phyloP scores from a whole-genome alignment of 2,113 vertebrate species.

The Lethenteron reissneri region DNA sequence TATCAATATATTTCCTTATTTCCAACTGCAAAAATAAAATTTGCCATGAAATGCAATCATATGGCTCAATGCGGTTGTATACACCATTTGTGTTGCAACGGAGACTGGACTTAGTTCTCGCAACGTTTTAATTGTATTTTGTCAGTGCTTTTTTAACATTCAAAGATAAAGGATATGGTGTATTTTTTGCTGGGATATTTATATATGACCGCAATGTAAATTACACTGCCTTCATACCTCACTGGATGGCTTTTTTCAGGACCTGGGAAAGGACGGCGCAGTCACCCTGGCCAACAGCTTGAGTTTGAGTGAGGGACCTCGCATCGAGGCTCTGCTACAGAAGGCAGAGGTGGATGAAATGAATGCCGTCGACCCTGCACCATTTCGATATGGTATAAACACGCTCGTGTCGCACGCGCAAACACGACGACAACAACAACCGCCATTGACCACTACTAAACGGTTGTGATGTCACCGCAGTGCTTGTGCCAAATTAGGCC shows the following conservation, averaged over 20 bases:
- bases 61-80: too few relatives aligned
- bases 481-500: too few relatives aligned
- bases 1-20: too few relatives aligned
- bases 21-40: too few relatives aligned
- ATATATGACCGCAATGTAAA: background rate
- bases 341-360: slow-evolving; percentile 14
- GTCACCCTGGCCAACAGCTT: slow-evolving; percentile 36
- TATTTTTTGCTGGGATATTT: background rate
- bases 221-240: background rate
- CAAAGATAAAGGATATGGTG: background rate
- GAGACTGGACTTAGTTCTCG: background rate
- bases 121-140: background rate
- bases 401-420: too few relatives aligned
- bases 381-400: slow-evolving; percentile 25
- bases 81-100: too few relatives aligned
- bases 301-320: slow-evolving; percentile 27
- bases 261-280: slow-evolving; percentile 18
- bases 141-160: background rate
- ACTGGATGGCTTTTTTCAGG: slow-evolving; percentile 14
- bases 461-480: too few relatives aligned
- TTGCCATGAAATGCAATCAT: too few relatives aligned
- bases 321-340: slow-evolving; percentile 23
- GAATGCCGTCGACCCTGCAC: slow-evolving; percentile 15
- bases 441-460: too few relatives aligned
- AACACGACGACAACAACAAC: too few relatives aligned